Percentiles rank a stretch among this genome's conserved stretches.
Evolutionary conservation across 2,113 vertebrate genomes (phyloP).

Genomic region (Gopherus evgoodei): DNA sequence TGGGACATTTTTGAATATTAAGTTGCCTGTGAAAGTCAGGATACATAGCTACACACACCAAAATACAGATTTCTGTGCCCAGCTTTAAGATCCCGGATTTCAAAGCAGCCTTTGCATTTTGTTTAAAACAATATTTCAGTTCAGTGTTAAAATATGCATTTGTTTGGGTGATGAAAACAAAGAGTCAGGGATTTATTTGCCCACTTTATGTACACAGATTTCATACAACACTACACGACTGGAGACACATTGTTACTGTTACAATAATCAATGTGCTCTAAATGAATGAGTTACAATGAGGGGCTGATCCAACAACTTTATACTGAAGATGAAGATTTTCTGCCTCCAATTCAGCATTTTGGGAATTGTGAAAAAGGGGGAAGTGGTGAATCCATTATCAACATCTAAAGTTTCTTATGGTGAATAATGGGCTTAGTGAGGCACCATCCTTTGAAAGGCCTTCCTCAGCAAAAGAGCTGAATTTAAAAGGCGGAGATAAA

Average conservation of each 20-base stretch:
- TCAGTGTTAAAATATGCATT: conserved; percentile 1
- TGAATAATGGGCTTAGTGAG: conserved; percentile 65
- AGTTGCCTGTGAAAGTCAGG: background rate
- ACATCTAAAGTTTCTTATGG: conserved; percentile 64
- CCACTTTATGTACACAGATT: conserved; percentile 61
- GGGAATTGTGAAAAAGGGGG: conserved; percentile 61
- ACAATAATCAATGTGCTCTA: conserved; percentile 12
- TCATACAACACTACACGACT: conserved; percentile 51
- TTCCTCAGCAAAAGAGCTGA: conserved; percentile 65
- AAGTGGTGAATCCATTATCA: conserved; percentile 71
- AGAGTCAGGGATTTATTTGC: conserved; percentile 3
- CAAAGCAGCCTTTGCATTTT: background rate
- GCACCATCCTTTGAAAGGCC: conserved; percentile 66
- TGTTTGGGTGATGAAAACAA: background rate
- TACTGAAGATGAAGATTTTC: conserved; percentile 63
- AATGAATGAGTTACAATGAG: conserved; percentile 63
- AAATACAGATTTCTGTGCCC: background rate
- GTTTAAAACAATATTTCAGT: background rate
- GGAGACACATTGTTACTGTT: conserved; percentile 66
- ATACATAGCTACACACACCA: accelerated
- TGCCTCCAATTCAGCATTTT: conserved; percentile 69
- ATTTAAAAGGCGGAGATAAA: conserved; percentile 65
- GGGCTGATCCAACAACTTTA: conserved; percentile 72
- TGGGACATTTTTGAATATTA: background rate
- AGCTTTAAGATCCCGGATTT: background rate